Evolutionary conservation across 2,888 invertebrate genomes (phyloP).

Genomic region (Ophraella communa): DNA sequence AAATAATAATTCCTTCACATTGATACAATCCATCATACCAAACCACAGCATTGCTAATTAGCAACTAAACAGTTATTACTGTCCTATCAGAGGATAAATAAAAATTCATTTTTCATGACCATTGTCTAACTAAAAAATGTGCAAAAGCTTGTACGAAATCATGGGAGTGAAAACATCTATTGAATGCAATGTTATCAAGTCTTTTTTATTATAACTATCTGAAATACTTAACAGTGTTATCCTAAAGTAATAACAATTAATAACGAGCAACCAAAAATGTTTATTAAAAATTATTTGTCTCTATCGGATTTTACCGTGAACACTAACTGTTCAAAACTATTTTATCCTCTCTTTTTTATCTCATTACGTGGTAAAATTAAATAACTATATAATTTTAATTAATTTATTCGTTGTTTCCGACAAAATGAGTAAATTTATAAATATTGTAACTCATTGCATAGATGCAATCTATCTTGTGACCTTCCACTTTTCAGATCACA

Average conservation of each 20-base stretch:
- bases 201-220: no score
- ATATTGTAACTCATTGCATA: conserved; percentile 77
- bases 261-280: neutral
- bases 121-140: neutral
- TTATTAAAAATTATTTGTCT: neutral
- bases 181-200: neutral
- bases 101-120: neutral
- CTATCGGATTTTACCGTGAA: no score
- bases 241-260: neutral
- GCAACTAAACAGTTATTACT: neutral
- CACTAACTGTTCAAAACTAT: no score
- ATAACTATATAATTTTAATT: neutral
- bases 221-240: no score
- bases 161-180: neutral
- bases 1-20: neutral
- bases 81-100: neutral
- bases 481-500: conserved; percentile 87
- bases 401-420: neutral
- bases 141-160: neutral
- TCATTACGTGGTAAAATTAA: neutral
- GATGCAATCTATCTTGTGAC: conserved; percentile 80
- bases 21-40: neutral
- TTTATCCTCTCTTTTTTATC: no score
- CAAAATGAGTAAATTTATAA: neutral
- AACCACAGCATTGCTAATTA: neutral